Evolutionary conservation across 2,113 vertebrate genomes (phyloP).

Genomic region (Petrocephalus zakoni): DNA sequence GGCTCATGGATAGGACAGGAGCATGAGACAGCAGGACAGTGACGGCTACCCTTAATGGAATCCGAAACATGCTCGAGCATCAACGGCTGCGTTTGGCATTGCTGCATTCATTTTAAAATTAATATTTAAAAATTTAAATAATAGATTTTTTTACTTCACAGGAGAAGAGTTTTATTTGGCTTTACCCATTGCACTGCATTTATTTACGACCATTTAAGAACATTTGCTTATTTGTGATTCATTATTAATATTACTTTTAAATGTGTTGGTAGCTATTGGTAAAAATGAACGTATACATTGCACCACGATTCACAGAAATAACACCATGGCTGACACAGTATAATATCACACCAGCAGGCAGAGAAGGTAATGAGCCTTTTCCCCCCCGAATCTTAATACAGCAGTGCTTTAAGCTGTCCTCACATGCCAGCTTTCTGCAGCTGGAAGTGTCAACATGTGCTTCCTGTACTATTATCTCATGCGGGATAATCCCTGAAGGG

Average conservation of each 20-base stretch:
- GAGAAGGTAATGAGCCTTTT: background rate
- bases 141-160: background rate
- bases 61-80: background rate
- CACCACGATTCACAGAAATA: background rate
- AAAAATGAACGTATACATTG: background rate
- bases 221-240: background rate
- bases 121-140: no score
- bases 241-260: background rate
- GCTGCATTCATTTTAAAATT: no score
- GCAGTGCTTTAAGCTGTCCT: background rate
- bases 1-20: background rate
- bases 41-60: background rate
- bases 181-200: background rate
- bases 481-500: constrained; percentile 16
- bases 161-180: background rate
- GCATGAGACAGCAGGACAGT: background rate
- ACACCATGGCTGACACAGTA: background rate
- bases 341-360: background rate
- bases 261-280: background rate
- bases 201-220: background rate
- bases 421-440: background rate
- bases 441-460: background rate
- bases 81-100: background rate
- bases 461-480: background rate
- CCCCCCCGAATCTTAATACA: background rate